Evolutionary conservation across 2,113 vertebrate species (phyloP).

Genomic region (Gobio gobio): DNA sequence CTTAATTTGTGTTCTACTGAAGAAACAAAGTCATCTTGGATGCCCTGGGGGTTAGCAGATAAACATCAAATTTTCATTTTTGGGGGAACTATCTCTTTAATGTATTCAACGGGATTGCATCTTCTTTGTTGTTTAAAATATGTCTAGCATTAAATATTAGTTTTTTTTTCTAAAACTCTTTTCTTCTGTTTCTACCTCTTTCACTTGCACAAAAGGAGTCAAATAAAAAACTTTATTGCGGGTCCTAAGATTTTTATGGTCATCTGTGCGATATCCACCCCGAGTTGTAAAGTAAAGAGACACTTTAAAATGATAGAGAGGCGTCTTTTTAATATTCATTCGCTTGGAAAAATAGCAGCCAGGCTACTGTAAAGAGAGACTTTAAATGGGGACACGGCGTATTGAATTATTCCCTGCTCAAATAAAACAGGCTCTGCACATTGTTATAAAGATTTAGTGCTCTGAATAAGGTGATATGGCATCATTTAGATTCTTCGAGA

Average conservation of each 20-base stretch:
- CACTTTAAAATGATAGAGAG: conserved; percentile 35
- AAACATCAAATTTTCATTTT: too few relatives aligned
- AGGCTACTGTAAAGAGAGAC: background rate
- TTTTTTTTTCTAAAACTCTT: conserved; percentile 3
- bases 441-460: conserved; percentile 36
- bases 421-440: conserved; percentile 31
- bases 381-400: background rate
- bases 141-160: conserved; percentile 2
- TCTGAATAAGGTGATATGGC: conserved; percentile 17
- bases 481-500: conserved; percentile 27
- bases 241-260: conserved; percentile 21
- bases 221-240: conserved; percentile 36
- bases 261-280: conserved; percentile 42
- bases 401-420: conserved; percentile 11
- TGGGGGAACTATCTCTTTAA: too few relatives aligned
- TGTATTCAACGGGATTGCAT: background rate
- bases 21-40: too few relatives aligned
- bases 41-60: too few relatives aligned
- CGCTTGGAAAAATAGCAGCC: background rate
- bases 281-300: conserved; percentile 27
- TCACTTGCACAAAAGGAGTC: conserved; percentile 28
- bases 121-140: conserved; percentile 2
- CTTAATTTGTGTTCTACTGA: too few relatives aligned
- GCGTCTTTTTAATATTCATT: conserved; percentile 4
- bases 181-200: background rate